Conservation (phyloP, 2,888 invertebrate genomes). For the Caenorhabditis japonica region DNA sequence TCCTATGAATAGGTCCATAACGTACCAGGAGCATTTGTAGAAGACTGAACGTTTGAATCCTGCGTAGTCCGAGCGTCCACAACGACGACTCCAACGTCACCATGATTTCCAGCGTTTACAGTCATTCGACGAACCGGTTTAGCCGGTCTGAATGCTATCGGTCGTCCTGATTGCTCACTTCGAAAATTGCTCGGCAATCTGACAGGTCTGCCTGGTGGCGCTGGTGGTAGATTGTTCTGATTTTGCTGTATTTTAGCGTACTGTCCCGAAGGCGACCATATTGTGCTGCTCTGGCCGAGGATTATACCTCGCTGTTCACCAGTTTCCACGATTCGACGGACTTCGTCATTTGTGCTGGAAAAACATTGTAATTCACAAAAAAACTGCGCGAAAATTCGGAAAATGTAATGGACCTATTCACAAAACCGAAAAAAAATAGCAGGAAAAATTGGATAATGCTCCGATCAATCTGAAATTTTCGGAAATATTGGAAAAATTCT, state of each 20-base stretch:
- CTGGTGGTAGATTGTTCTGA: not conserved
- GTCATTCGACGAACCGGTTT: constrained; percentile 41
- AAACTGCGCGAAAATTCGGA: no score
- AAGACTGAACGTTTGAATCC: no score
- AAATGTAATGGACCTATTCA: no score
- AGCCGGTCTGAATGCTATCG: constrained; percentile 5
- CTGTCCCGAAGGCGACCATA: constrained; percentile 21
- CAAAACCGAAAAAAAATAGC: no score
- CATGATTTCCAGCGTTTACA: constrained; percentile 42
- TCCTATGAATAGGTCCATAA: no score
- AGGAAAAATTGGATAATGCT: no score
- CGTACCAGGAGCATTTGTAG: no score
- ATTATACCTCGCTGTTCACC: constrained; percentile 10
- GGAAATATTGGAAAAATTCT: no score
- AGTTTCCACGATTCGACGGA: constrained; percentile 45
- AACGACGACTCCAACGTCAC: constrained; percentile 42
- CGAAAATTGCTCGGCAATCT: constrained; percentile 6
- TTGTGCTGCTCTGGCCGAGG: constrained; percentile 16
- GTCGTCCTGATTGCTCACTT: not conserved
- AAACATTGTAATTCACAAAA: not conserved
- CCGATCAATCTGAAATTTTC: no score
- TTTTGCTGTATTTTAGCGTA: constrained; percentile 3
- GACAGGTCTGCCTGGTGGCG: not conserved
- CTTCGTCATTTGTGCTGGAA: constrained; percentile 58
- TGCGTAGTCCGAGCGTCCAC: constrained; percentile 32